These are phyloP conservation scores for Cerceris ruficornis DNA, from an alignment of 2,888 invertebrate species.

Conservation along the genomic window DNA sequence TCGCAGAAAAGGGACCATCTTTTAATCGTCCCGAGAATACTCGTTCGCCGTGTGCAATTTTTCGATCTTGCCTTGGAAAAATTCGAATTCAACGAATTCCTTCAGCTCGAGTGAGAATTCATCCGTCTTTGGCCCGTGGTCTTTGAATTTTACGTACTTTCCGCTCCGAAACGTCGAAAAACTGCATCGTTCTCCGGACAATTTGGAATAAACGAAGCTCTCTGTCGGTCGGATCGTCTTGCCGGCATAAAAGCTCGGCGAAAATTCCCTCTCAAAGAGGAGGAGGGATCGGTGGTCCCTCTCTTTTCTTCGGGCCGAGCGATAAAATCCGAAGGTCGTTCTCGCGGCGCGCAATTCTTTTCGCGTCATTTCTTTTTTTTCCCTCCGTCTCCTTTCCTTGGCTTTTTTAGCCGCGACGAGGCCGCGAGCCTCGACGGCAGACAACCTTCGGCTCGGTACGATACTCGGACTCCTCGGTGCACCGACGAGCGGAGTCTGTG, in stretches of 20 bases:
- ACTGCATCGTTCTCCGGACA: background rate
- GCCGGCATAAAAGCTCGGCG: conserved; percentile 1
- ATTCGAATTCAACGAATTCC: background rate
- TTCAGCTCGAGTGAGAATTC: background rate
- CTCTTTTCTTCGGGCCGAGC: conserved; percentile 53
- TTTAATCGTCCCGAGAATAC: conserved; percentile 55
- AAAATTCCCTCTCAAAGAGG: conserved; percentile 16
- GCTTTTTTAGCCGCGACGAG: conserved; percentile 74
- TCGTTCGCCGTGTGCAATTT: conserved; percentile 12
- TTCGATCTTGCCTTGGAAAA: background rate
- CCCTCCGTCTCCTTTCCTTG: conserved; percentile 60
- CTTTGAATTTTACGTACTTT: background rate
- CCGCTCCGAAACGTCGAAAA: background rate
- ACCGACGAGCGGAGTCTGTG: conserved; percentile 49
- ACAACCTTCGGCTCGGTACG: conserved; percentile 75
- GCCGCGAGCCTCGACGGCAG: conserved; percentile 76
- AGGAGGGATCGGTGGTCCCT: conserved; percentile 1
- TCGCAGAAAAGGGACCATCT: conserved; percentile 71
- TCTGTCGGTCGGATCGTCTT: background rate
- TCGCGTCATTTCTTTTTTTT: conserved; percentile 63
- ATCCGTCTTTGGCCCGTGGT: background rate
- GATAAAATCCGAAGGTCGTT: conserved; percentile 66
- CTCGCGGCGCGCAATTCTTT: conserved; percentile 67
- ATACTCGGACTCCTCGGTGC: conserved; percentile 64
- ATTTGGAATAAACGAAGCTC: background rate